A percentile compares a stretch with the other conserved stretches of the same genome.
Conservation (phyloP, 2,113 vertebrate species). For the Symphodus melops region DNA sequence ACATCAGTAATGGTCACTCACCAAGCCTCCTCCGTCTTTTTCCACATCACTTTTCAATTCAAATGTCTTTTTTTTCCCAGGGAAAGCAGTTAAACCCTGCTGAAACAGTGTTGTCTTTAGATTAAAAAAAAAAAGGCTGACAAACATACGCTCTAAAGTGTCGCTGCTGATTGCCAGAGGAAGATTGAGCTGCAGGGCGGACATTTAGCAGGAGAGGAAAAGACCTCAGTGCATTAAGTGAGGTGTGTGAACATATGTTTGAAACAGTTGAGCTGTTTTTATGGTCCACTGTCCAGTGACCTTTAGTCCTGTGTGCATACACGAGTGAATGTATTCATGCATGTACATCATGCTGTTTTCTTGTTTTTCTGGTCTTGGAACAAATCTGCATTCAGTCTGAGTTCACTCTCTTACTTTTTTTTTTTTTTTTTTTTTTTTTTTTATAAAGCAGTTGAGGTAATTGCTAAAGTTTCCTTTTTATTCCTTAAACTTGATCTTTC, state of each 20-base stretch:
- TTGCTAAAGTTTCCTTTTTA: too few relatives aligned
- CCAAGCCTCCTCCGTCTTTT: constrained; percentile 29
- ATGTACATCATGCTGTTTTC: neutral
- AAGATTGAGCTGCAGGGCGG: constrained; percentile 42
- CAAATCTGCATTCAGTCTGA: neutral
- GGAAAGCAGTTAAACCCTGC: constrained; percentile 60
- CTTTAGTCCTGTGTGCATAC: neutral
- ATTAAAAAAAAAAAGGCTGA: constrained; percentile 58
- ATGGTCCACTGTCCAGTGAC: constrained; percentile 9
- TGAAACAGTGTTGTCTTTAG: constrained; percentile 37
- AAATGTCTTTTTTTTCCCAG: constrained; percentile 45
- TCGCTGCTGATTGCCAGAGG: constrained; percentile 55
- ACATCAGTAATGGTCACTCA: constrained; percentile 61
- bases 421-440: too few relatives aligned
- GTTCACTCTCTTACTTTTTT: too few relatives aligned
- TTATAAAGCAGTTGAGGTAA: neutral
- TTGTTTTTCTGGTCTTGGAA: constrained; percentile 9
- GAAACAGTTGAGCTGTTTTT: constrained; percentile 50
- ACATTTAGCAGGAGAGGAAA: constrained; percentile 28
- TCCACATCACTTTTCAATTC: constrained; percentile 65
- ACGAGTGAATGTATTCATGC: neutral
- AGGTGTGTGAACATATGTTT: constrained; percentile 45
- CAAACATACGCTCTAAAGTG: constrained; percentile 42
- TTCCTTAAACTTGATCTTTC: too few relatives aligned
- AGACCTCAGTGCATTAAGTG: constrained; percentile 28